Base-by-base conservation (phyloP, 2,888 invertebrate species). In the Ceriagrion tenellum region DNA sequence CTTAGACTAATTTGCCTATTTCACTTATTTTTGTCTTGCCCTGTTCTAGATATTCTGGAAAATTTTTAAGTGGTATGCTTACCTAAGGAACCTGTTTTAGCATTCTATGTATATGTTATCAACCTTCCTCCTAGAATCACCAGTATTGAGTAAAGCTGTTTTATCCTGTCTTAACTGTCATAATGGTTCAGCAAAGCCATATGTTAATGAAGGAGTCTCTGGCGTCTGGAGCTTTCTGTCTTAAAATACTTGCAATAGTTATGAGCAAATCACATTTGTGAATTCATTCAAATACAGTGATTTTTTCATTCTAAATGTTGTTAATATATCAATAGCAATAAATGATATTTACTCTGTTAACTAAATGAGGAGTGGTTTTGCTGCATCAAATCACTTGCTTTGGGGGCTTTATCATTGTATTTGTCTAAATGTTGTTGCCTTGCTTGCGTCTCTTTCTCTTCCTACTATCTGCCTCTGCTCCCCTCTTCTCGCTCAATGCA, bases 401-500 rank as follows among this genome's bases (percentile, higher is more conserved):
- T 47, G 91, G 26, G 93, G 93, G 74, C 93, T 93, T 69, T 93
- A 40, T 69, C 74, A 47, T 40, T 93, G 47, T 93, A 69, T 74
- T 81, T 74, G 69, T 93, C 69, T 93, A 23, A 47, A 93, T 69
- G 55, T 93, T 93, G 63, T 93, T 40, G 93, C 69, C 93, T 69
- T 93, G 93, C 93, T 93, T 93, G 93, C 69, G 12, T 69, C 40
- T 93, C 93, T 93, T 47, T 74, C 93, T 93, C 47, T 74, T 74
- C 69, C 93, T 20, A 55, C 69, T 93, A 6, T 93, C 69, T 59
- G 91, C 59, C 91, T 63, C 26, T 91, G 91, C 91, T 91, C 63
- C 93, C 69, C 63, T 91, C 91, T 93, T 93, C 93, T 93, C 63
- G 55, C 93, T 93, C 93, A 47, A 63, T 93, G 93, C 93, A 93